Base-by-base conservation (phyloP, 1,140 invertebrate genomes). In the Protaetia brevitarsis region DNA sequence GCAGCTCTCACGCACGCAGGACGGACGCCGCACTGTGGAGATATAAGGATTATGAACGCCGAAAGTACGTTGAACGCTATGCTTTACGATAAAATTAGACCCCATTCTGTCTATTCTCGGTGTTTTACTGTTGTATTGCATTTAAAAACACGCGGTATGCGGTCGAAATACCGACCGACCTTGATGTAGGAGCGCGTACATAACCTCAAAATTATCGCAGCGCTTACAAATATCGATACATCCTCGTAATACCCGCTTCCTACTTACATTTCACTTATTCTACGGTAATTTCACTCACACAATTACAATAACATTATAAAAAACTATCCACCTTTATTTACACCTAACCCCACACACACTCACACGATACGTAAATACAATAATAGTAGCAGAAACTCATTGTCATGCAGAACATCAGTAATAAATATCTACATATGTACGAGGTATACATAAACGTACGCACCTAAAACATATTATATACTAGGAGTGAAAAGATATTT, bases 401-500 rank as follows among this genome's bases (percentile, higher is more conserved):
- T n/a, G n/a, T n/a, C n/a, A n/a, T n/a, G n/a, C n/a, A n/a, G n/a
- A n/a, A n/a, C n/a, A n/a, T n/a, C n/a, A n/a, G n/a, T n/a, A n/a
- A n/a, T n/a, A n/a, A n/a, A n/a, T n/a, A n/a, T n/a, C n/a, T n/a
- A n/a, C n/a, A n/a, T n/a, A n/a, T n/a, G n/a, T n/a, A n/a, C n/a
- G n/a, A n/a, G n/a, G n/a, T n/a, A n/a, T n/a, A n/a, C n/a, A n/a
- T 6, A 7, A 34, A 34, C 31, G 31, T 37, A 61, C 65, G 68
- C 65, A 71, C 68, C 65, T 68, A 71, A 34, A 1, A 34, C 31
- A 51, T 23, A 7, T 26, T 23, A 2, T 51, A 4, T 23, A 23
- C 19, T 3, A 19, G 41, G 21, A 51, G 37, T 45, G 37, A 51
- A 19, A 51, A 64, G 71, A 72, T 75, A 75, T 75, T 75, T 75